These are phyloP conservation scores for Frankliniella intonsa DNA, from an alignment of 2,888 invertebrate species.

Conservation along the genomic window DNA sequence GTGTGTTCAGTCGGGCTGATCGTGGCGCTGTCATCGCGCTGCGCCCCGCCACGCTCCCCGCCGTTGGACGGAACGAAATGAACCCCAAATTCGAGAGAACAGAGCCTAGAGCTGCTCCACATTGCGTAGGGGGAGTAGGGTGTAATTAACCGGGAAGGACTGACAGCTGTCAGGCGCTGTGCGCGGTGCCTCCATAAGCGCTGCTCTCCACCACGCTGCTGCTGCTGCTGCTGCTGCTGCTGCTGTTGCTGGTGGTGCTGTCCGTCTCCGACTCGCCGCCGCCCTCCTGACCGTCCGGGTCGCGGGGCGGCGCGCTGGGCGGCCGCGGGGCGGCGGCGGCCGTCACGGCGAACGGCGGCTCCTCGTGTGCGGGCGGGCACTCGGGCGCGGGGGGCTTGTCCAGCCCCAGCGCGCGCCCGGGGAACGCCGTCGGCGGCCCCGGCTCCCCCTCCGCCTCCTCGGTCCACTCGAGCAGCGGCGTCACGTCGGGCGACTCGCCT, in stretches of 20 bases:
- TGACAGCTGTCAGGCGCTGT: neutral
- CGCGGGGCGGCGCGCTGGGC: conserved; percentile 3
- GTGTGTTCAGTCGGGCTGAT: no score
- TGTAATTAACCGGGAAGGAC: neutral
- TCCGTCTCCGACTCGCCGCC: neutral
- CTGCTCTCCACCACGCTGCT: neutral
- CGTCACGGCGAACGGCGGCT: neutral
- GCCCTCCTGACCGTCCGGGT: neutral
- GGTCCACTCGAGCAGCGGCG: neutral
- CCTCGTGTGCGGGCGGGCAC: conserved; percentile 11
- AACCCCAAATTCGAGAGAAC: neutral
- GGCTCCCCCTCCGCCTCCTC: neutral
- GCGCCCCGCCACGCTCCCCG: no score
- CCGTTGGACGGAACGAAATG: no score
- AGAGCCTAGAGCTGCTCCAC: neutral
- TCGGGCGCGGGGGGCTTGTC: neutral
- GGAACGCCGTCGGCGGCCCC: neutral
- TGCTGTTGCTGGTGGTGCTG: neutral
- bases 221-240: neutral
- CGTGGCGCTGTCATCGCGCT: no score
- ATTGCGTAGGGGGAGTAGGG: neutral
- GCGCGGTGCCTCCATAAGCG: neutral
- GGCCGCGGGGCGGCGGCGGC: neutral
- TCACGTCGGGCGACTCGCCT: neutral
- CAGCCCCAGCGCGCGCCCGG: conserved; percentile 7